Conservation (phyloP, 2,113 vertebrate species). For the Alexandromys fortis region DNA sequence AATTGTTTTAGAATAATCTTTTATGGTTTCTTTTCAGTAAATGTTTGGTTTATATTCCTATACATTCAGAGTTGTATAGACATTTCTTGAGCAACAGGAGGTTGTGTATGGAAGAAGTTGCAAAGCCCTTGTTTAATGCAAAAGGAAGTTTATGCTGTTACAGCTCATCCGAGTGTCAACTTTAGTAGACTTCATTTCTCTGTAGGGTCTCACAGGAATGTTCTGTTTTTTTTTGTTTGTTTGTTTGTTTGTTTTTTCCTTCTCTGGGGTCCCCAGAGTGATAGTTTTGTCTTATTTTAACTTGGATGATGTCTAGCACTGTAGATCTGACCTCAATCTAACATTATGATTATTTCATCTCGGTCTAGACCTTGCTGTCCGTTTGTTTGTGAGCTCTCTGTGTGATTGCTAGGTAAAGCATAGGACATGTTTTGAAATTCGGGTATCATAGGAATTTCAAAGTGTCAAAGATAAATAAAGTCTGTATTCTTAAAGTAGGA, state of each 20-base stretch:
- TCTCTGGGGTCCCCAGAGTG: not conserved
- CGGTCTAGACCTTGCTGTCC: not conserved
- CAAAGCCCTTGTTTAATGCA: not conserved
- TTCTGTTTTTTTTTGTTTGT: not conserved
- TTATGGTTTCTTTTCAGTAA: not conserved
- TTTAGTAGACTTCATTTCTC: not conserved
- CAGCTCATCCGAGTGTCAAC: not conserved
- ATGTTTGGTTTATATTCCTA: not conserved
- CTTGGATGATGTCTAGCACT: not conserved
- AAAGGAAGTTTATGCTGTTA: not conserved
- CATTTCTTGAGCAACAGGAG: not conserved
- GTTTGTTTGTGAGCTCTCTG: not conserved
- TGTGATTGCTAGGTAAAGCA: not conserved
- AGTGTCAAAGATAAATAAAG: not conserved
- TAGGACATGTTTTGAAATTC: slow-evolving; percentile 38
- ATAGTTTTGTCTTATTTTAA: slow-evolving; percentile 1
- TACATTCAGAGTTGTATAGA: not conserved
- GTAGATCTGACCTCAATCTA: not conserved
- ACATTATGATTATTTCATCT: not conserved
- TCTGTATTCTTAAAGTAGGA: not conserved
- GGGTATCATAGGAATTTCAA: slow-evolving; percentile 31
- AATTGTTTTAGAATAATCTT: not conserved
- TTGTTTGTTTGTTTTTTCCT: not conserved
- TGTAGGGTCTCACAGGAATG: not conserved
- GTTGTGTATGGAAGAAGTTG: not conserved